phyloP scores from a whole-genome alignment of 2,888 invertebrate genomes.

The Conomelus anceps region DNA sequence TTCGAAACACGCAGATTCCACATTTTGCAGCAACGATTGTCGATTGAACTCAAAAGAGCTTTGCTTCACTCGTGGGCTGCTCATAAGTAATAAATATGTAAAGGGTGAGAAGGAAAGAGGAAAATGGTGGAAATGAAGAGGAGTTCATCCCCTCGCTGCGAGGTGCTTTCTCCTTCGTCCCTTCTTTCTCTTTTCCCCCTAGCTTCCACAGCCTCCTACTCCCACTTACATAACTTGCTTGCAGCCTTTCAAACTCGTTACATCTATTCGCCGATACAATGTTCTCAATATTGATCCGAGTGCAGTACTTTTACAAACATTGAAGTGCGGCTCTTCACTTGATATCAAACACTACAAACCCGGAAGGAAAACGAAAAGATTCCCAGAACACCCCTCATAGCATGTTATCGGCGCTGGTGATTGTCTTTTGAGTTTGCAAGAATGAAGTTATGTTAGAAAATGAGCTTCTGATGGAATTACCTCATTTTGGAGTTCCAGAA shows the following conservation, averaged over 20 bases:
- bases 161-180: background rate
- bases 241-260: background rate
- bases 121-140: background rate
- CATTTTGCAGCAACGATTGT: background rate
- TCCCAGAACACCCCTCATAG: background rate
- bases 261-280: background rate
- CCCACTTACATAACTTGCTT: background rate
- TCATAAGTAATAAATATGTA: background rate
- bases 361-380: background rate
- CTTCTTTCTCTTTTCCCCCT: background rate
- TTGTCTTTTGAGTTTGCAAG: background rate
- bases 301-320: background rate
- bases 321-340: background rate
- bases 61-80: background rate
- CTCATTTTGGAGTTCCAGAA: background rate
- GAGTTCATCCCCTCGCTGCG: background rate
- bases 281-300: background rate
- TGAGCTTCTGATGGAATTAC: background rate
- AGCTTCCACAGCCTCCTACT: background rate
- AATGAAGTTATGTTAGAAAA: background rate
- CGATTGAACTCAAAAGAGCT: background rate
- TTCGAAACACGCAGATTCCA: background rate
- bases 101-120: background rate
- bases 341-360: background rate
- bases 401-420: background rate